These are phyloP conservation scores for Taurulus bubalis DNA, from an alignment of 2,113 vertebrate species.

Conservation along the genomic window DNA sequence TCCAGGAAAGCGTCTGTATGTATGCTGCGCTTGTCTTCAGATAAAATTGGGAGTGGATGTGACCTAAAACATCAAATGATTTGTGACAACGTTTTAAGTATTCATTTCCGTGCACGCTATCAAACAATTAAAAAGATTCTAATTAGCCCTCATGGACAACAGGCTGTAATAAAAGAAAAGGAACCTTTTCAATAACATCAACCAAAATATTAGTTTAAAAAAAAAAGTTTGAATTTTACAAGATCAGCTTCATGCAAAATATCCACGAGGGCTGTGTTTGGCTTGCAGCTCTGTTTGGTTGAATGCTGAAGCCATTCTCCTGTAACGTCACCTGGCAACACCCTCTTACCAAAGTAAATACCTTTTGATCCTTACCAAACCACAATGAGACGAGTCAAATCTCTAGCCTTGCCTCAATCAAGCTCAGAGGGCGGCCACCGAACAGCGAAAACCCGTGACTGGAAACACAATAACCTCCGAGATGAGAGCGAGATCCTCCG, in stretches of 20 bases:
- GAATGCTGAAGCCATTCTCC: neutral
- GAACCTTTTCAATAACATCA: neutral
- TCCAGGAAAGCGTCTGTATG: neutral
- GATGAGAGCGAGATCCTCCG: neutral
- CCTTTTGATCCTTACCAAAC: neutral
- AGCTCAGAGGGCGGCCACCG: neutral
- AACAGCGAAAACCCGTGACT: neutral
- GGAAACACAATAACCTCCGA: neutral
- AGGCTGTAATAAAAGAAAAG: neutral
- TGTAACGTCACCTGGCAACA: neutral
- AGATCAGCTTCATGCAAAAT: neutral
- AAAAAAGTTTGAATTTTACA: neutral
- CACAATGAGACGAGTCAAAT: neutral
- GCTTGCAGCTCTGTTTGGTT: neutral
- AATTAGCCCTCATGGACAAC: neutral
- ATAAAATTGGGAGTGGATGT: neutral
- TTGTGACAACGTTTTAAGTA: neutral
- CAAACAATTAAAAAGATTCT: neutral
- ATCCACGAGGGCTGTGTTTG: neutral
- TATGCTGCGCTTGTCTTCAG: neutral
- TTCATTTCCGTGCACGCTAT: neutral
- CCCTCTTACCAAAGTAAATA: neutral
- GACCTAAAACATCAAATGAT: neutral
- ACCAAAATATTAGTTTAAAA: neutral
- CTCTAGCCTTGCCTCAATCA: neutral